Conservation (phyloP, 2,113 vertebrate genomes). For the Corythornis madagascariensis region DNA sequence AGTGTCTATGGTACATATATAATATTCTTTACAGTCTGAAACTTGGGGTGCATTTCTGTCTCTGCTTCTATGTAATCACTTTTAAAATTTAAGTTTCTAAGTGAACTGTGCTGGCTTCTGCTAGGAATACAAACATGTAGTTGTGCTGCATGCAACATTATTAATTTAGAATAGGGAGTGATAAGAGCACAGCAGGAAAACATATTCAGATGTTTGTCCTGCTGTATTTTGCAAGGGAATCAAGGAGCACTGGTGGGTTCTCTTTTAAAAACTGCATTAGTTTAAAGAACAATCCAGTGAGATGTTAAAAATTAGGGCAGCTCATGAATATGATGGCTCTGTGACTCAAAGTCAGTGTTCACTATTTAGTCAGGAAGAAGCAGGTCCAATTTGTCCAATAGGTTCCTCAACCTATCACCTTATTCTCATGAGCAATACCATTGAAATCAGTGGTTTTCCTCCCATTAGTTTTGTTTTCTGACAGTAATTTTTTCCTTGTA, state of each 20-base stretch:
- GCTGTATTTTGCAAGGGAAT: not conserved
- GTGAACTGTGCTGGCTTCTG: not conserved
- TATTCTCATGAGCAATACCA: not conserved
- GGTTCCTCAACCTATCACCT: not conserved
- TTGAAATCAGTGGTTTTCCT: not conserved
- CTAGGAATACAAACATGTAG: fast-evolving
- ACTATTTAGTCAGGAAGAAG: not conserved
- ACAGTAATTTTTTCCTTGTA: not conserved
- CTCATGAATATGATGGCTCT: not conserved
- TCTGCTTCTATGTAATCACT: not conserved
- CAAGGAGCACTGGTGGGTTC: not conserved
- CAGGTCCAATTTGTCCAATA: not conserved
- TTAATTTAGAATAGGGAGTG: not conserved
- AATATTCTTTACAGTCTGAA: not conserved
- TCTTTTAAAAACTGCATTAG: not conserved
- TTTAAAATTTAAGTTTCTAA: not conserved
- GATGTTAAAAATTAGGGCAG: not conserved
- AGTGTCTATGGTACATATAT: not conserved
- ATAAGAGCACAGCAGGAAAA: not conserved
- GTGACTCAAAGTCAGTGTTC: not conserved
- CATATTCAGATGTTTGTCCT: not conserved
- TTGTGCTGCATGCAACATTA: not conserved
- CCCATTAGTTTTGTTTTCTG: not conserved
- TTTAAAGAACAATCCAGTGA: not conserved
- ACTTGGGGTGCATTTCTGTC: not conserved